These are phyloP conservation scores for Corythornis cristatus DNA, from an alignment of 2,113 vertebrate species.

Conservation along the genomic window DNA sequence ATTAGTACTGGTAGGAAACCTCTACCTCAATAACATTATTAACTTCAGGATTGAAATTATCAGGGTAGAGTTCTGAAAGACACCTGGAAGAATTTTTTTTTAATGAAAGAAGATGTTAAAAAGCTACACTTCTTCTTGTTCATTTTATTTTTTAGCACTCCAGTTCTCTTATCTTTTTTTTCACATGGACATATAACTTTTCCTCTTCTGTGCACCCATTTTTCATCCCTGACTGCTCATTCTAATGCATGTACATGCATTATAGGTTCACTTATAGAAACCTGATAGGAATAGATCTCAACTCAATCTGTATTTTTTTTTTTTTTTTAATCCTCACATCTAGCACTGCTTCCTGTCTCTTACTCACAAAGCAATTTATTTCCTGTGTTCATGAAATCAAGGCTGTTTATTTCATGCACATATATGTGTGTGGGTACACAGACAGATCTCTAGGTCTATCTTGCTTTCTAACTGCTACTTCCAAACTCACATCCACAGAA, in stretches of 20 bases:
- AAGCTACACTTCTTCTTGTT: background rate
- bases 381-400: background rate
- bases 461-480: background rate
- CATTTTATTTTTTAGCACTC: background rate
- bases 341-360: background rate
- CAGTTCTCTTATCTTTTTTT: background rate
- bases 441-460: background rate
- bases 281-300: background rate
- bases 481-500: background rate
- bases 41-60: background rate
- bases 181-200: background rate
- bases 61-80: background rate
- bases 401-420: background rate
- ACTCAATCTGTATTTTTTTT: background rate
- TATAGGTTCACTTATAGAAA: background rate
- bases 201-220: background rate
- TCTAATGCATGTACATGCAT: background rate
- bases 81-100: background rate
- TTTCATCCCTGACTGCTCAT: background rate
- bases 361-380: background rate
- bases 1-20: background rate
- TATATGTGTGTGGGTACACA: background rate
- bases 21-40: background rate
- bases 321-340: background rate
- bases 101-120: background rate